Evolutionary conservation across 64 coral and sea anemone species (phyloP), one percentile per base, ranked within the genome.

Genomic region (Orbicella faveolata): DNA sequence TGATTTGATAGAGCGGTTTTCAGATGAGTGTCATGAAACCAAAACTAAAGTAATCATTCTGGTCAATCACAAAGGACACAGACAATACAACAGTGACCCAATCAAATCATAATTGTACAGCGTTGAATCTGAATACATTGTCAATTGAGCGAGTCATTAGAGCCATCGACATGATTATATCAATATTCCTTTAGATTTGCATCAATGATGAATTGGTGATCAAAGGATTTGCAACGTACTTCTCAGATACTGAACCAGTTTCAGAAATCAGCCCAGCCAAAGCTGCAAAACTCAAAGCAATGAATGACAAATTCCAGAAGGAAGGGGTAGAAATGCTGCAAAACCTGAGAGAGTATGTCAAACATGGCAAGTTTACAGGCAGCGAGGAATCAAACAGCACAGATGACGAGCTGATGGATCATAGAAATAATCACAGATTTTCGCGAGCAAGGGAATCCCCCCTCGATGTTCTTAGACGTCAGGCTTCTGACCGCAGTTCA

Each of bases 171-270:
- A 37, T 36, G 61, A 55, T 61, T 72, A 12, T 84, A 36, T 89
- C 65, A 62, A 89, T 66, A 25, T 76, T 62, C 55, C 52, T n/a
- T 17, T 34, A 96, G 97, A 41, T 93, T 74, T 99, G 94, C 82
- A 36, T 99, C 63, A 99, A 99, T 92, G 97, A 99, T 91, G 97
- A 99, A 76, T 70, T 99, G 33, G 97, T 99, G 8, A 90, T 96
- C 20, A 93, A 90, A 15, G 89, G 84, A 18, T 99, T 90, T 73
- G 97, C 97, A 73, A 89, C 80, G 10, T 76, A 85, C 64, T 52
- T 73, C 37, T 70, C n/a, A 34, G 82, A 85, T 5, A 14, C 36
- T 51, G 63, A 23, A 3, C 36, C 39, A 52, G 14, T 39, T 41
- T 39, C 65, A 14, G 11, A 9, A 21, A 72, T 85, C 2, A 85